A percentile compares a stretch with the other conserved stretches of the same genome.
Evolutionary conservation across 2,113 vertebrate genomes (phyloP).

Genomic region (Albula glossodonta): DNA sequence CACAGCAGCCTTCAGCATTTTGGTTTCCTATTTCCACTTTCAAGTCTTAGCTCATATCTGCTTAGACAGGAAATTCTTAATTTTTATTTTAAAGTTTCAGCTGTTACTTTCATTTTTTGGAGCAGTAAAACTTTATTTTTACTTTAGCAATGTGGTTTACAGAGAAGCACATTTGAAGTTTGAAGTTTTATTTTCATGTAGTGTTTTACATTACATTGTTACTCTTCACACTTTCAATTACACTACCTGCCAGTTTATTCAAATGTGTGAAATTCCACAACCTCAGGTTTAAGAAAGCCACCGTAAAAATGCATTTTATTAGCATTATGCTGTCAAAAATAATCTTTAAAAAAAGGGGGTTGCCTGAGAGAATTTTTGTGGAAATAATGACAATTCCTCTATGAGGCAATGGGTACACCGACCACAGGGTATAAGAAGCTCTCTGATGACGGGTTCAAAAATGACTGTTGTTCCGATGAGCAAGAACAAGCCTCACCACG

Average conservation of each 20-base stretch:
- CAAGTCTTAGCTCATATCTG: too few species aligned
- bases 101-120: too few species aligned
- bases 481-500: slow-evolving; percentile 74
- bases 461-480: slow-evolving; percentile 59
- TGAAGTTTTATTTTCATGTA: too few species aligned
- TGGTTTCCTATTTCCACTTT: background rate
- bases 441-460: slow-evolving; percentile 60
- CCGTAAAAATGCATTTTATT: background rate
- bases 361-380: background rate
- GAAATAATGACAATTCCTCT: background rate
- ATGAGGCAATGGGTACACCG: slow-evolving; percentile 14
- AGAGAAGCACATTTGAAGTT: too few species aligned
- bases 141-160: too few species aligned
- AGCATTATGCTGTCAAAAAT: background rate
- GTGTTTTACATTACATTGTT: background rate
- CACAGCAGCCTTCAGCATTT: background rate
- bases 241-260: background rate
- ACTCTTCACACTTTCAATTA: background rate
- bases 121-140: too few species aligned
- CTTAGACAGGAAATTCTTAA: too few species aligned
- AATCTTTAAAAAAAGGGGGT: background rate
- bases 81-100: too few species aligned
- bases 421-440: slow-evolving; percentile 41
- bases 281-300: background rate
- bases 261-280: too few species aligned